Percentiles rank a stretch among this genome's conserved stretches.
phyloP scores from a whole-genome alignment of 2,113 vertebrate species.

The Athene cunicularia region DNA sequence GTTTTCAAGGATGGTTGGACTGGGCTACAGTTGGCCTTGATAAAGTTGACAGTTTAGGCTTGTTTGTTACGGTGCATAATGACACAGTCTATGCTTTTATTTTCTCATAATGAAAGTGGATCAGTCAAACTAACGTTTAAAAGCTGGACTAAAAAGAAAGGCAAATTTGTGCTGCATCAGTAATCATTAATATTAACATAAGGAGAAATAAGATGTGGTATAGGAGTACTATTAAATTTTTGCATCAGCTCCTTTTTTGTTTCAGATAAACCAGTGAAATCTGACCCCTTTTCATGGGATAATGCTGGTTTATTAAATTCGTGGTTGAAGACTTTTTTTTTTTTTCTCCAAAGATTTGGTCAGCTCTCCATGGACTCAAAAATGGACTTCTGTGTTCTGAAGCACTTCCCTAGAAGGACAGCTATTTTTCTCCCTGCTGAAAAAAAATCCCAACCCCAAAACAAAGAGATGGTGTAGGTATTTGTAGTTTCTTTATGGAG shows the following conservation, averaged over 20 bases:
- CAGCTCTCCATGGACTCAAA: neutral
- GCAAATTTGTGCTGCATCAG: neutral
- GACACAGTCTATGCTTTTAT: neutral
- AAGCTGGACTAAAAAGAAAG: neutral
- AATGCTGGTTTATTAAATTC: neutral
- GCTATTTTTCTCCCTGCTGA: neutral
- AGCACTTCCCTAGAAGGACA: neutral
- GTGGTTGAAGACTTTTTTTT: neutral
- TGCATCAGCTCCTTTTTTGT: neutral
- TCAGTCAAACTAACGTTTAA: neutral
- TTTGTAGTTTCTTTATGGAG: neutral
- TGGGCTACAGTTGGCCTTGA: neutral
- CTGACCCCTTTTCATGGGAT: neutral
- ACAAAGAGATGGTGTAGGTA: neutral
- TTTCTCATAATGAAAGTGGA: neutral
- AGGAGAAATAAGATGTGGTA: neutral
- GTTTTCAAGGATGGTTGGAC: neutral
- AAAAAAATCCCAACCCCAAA: neutral
- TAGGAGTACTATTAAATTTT: neutral
- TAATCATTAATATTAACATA: neutral
- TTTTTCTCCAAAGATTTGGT: neutral
- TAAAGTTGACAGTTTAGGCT: neutral
- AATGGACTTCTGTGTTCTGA: neutral
- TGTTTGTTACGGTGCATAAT: neutral
- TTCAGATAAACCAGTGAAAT: neutral